Percentiles rank a stretch among this genome's conserved stretches.
phyloP scores from a whole-genome alignment of 2,888 invertebrate species.

The Priocnemis perturbator region DNA sequence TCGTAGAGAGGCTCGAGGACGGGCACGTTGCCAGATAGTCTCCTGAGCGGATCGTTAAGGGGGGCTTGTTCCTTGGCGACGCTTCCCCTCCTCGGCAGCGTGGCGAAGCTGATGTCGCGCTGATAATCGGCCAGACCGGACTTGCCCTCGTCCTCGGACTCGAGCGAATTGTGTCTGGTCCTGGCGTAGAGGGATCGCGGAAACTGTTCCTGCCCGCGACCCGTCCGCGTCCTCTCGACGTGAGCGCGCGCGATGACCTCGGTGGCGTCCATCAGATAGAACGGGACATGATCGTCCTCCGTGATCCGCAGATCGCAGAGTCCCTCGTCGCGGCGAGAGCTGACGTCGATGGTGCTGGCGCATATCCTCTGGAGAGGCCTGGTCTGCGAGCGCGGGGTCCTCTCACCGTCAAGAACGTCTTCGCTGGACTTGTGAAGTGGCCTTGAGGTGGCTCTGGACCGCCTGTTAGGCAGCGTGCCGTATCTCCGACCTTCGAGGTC shows the following conservation, averaged over 20 bases:
- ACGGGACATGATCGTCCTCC: conserved; percentile 15
- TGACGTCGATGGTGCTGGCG: conserved; percentile 57
- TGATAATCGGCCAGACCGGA: background rate
- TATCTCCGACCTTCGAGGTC: conserved; percentile 44
- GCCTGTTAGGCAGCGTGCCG: conserved; percentile 65
- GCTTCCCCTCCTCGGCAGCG: conserved; percentile 64
- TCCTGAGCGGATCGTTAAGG: conserved; percentile 56
- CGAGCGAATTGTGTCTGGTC: conserved; percentile 62
- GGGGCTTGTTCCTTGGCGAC: conserved; percentile 55
- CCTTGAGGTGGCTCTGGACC: conserved; percentile 43
- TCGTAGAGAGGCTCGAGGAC: conserved; percentile 74
- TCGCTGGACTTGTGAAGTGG: conserved; percentile 66
- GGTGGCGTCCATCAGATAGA: conserved; percentile 65
- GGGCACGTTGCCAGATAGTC: conserved; percentile 67
- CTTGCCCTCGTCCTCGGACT: conserved; percentile 52
- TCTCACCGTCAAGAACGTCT: conserved; percentile 63
- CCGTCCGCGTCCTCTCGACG: conserved; percentile 43
- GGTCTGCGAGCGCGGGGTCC: conserved; percentile 35
- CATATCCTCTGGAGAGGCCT: conserved; percentile 51
- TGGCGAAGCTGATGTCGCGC: conserved; percentile 55
- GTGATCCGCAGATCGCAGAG: conserved; percentile 13
- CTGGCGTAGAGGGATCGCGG: conserved; percentile 24
- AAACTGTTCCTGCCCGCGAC: background rate
- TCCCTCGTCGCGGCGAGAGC: conserved; percentile 27
- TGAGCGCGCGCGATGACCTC: conserved; percentile 64